Evolutionary conservation across 2,888 invertebrate species (phyloP), one percentile per base, ranked within the genome.

Genomic region (Drosophila demipolita): DNA sequence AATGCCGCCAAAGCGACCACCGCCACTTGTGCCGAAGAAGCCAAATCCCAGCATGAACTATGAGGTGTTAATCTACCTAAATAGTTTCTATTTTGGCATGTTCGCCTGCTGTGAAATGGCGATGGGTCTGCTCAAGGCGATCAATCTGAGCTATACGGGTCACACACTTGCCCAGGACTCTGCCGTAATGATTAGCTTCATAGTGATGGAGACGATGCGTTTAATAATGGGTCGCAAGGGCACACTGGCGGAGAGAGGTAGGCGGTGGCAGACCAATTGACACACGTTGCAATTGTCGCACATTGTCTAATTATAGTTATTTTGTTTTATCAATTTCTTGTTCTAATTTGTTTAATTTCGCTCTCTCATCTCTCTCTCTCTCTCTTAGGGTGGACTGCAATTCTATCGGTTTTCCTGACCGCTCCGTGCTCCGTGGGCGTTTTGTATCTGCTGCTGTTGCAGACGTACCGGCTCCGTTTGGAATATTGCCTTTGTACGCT

Each of bases 401-500:
- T 97, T 72, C 94, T 97, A 77, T 98, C 97, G 54, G 95, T 98
- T 72, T 91, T 97, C 54, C 94, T 98, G 66, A 97, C 97, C 45
- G 94, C 97, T 82, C 98, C 98, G 1, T 96, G 97, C 75, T 95
- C 97, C 36, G 93, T 97, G 61, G 97, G 97, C 50, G 96, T 97
- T 11, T 94, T 97, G 75, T 99, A 98, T 93, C 95, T 98, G 90
- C 94, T 98, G 52, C 94, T 97, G 61, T 97, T 97, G 95, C 98
- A 99, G 93, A 97, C 97, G 50, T 97, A 97, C 92, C 97, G 97
- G 57, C 95, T 98, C 52, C 94, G 97, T 75, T 94, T 98, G 73
- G 99, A 99, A 93, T 96, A 97, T 87, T 97, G 98, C 82, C 95
- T 98, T 90, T 96, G 97, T 92, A 96, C 96, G 50, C 96, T 98